Evolutionary conservation across 2,888 invertebrate genomes (phyloP).

Genomic region (Cacoxenus indagator): DNA sequence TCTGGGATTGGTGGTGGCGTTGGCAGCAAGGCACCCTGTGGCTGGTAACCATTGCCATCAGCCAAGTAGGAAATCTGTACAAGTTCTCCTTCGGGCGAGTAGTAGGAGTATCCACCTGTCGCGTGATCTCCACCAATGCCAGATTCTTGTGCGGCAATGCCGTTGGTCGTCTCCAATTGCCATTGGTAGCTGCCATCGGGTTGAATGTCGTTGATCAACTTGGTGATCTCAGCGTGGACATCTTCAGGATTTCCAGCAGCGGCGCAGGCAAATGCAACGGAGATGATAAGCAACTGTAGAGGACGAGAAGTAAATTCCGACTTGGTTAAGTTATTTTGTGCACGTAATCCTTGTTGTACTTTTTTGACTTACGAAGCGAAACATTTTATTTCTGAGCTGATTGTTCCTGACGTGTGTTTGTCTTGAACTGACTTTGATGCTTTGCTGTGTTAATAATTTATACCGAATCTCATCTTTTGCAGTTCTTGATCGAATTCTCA

Average conservation of each 20-base stretch:
- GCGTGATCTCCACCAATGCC: conserved; percentile 73
- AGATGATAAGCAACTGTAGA: conserved; percentile 46
- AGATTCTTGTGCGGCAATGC: conserved; percentile 73
- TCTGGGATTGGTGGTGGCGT: conserved; percentile 66
- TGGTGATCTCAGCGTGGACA: conserved; percentile 39
- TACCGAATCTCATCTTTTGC: conserved; percentile 33
- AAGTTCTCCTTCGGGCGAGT: conserved; percentile 62
- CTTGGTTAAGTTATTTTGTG: neutral
- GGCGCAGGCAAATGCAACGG: conserved; percentile 46
- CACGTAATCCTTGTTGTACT: neutral
- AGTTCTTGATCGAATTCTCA: conserved; percentile 39
- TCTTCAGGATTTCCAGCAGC: conserved; percentile 38
- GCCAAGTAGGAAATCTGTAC: conserved; percentile 55
- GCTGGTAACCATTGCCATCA: conserved; percentile 65
- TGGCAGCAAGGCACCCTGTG: conserved; percentile 58
- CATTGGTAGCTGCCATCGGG: conserved; percentile 70
- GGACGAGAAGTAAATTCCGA: neutral
- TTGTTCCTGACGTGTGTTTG: conserved; percentile 31
- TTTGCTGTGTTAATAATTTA: conserved; percentile 41
- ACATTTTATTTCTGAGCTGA: conserved; percentile 41
- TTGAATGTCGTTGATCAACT: conserved; percentile 38
- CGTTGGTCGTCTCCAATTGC: conserved; percentile 74
- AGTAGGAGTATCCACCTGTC: conserved; percentile 49
- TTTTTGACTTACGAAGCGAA: conserved; percentile 52
- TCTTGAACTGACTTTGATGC: conserved; percentile 39